Conservation (phyloP, 2,113 vertebrate species). For the Narcine bancroftii region DNA sequence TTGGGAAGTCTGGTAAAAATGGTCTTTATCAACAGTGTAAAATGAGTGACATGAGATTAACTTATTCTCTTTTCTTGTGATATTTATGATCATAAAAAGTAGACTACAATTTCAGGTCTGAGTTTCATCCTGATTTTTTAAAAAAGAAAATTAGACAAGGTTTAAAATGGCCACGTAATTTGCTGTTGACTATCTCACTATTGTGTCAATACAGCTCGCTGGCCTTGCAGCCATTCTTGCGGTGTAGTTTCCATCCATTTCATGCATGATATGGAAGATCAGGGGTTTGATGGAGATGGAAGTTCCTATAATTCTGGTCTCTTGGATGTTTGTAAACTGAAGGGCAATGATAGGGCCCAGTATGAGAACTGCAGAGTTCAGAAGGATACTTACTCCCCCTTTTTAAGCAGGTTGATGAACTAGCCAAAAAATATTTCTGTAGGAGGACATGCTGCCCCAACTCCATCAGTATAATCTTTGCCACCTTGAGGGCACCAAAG, state of each 20-base stretch:
- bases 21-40: neutral
- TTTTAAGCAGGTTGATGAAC: no score
- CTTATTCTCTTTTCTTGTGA: no score
- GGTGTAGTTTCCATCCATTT: neutral
- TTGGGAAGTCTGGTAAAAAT: no score
- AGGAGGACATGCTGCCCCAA: neutral
- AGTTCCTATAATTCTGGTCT: neutral
- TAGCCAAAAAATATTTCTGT: neutral
- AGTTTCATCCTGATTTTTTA: no score
- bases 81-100: no score
- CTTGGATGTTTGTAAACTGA: neutral
- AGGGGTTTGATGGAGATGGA: neutral
- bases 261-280: neutral
- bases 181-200: neutral
- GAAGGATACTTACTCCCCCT: neutral
- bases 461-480: neutral
- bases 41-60: neutral
- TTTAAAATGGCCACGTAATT: no score
- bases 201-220: neutral
- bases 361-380: neutral
- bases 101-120: no score
- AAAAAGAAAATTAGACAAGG: no score
- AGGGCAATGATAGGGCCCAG: neutral
- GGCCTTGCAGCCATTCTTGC: neutral
- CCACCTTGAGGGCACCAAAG: neutral